Conservation (phyloP, 2,888 invertebrate species). For the Platycnemis pennipes region DNA sequence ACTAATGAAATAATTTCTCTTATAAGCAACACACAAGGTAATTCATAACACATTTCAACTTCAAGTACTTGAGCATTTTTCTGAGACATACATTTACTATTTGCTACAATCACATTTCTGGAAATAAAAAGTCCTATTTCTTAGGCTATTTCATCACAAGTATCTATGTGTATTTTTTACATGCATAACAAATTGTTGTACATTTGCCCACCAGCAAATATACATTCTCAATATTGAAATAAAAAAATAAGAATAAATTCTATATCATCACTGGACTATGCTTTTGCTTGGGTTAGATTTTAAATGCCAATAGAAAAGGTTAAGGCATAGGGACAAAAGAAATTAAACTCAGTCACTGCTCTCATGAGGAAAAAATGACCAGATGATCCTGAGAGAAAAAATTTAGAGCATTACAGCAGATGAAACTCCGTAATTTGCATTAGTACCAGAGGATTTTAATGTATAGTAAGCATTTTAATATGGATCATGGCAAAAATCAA, state of each 20-base stretch:
- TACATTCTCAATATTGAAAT: background rate
- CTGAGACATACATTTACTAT: background rate
- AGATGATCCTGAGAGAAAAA: background rate
- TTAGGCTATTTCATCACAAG: background rate
- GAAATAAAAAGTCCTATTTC: background rate
- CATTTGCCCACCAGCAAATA: constrained; percentile 9
- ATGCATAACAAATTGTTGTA: background rate
- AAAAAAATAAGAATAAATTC: background rate
- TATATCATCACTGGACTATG: background rate
- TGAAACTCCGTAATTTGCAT: background rate
- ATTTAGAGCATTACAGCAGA: background rate
- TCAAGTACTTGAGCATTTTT: constrained; percentile 31
- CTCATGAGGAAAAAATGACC: background rate
- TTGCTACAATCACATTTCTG: background rate
- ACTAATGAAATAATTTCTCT: background rate
- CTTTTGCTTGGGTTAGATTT: background rate
- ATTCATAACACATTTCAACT: background rate
- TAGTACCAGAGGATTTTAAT: no score
- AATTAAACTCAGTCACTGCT: background rate
- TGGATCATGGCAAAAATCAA: background rate
- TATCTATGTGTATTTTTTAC: background rate
- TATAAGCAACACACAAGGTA: background rate
- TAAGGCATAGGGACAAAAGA: background rate
- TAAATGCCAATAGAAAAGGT: background rate
- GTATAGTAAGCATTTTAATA: no score